phyloP scores from a whole-genome alignment of 2,888 invertebrate genomes.

The Nemurella pictetii region DNA sequence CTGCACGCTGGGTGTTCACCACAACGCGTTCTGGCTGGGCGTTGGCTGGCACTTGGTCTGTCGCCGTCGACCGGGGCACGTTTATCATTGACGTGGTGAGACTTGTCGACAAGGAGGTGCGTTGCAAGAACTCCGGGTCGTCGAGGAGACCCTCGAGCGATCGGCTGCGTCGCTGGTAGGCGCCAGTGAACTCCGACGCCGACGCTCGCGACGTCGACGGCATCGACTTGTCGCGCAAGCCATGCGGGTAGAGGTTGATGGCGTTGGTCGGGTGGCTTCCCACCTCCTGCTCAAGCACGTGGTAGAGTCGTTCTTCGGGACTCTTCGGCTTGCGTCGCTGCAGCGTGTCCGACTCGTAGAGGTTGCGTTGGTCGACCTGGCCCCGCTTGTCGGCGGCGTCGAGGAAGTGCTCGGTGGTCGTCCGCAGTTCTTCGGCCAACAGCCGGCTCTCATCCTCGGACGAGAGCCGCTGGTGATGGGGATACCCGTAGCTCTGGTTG shows the following conservation, averaged over 20 bases:
- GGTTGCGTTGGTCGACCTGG: slow-evolving; percentile 68
- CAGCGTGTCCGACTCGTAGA: slow-evolving; percentile 69
- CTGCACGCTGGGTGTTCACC: slow-evolving; percentile 31
- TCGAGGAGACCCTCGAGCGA: slow-evolving; percentile 64
- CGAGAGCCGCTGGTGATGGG: slow-evolving; percentile 23
- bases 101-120: neutral
- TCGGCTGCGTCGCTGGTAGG: slow-evolving; percentile 56
- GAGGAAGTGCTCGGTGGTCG: slow-evolving; percentile 48
- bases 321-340: slow-evolving; percentile 54
- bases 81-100: slow-evolving; percentile 20
- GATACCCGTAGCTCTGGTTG: slow-evolving; percentile 50
- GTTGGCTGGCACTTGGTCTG: slow-evolving; percentile 35
- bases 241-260: slow-evolving; percentile 52
- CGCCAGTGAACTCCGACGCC: slow-evolving; percentile 33
- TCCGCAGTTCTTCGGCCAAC: slow-evolving; percentile 51
- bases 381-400: slow-evolving; percentile 50
- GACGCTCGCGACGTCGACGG: slow-evolving; percentile 26
- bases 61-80: slow-evolving; percentile 25
- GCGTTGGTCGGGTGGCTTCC: slow-evolving; percentile 39
- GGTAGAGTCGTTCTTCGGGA: slow-evolving; percentile 21
- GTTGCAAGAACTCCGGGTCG: slow-evolving; percentile 50
- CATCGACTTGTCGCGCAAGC: slow-evolving; percentile 50
- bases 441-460: slow-evolving; percentile 47
- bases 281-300: neutral
- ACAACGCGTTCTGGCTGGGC: slow-evolving; percentile 31